Conservation (phyloP, 2,797 vertebrate genomes). For the Pteronotus mesoamericanus region DNA sequence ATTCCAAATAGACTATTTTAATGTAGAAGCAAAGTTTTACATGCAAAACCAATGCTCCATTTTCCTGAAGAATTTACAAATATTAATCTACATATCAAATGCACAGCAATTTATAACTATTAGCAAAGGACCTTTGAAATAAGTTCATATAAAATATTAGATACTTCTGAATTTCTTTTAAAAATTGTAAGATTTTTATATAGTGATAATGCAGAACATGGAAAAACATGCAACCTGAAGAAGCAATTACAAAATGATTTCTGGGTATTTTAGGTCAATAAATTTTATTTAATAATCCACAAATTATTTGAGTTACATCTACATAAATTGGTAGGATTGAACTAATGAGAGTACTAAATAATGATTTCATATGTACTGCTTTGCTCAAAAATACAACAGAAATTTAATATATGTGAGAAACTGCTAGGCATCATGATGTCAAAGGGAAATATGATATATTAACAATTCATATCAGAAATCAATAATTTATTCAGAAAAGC, state of each 20-base stretch:
- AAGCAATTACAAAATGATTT: not conserved
- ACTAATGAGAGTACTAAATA: not conserved
- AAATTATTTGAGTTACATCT: not conserved
- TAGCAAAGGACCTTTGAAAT: not conserved
- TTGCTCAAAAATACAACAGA: not conserved
- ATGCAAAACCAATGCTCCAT: not conserved
- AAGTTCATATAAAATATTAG: not conserved
- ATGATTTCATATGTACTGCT: not conserved
- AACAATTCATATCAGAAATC: not conserved
- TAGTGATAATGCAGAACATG: not conserved
- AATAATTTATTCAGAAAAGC: not conserved
- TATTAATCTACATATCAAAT: not conserved
- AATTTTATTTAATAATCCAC: not conserved
- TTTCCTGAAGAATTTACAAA: not conserved
- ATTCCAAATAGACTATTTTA: not conserved
- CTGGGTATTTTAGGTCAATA: not conserved
- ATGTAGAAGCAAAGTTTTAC: not conserved
- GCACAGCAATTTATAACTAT: not conserved
- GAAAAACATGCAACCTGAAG: not conserved
- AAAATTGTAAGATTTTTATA: not conserved
- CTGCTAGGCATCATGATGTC: not conserved
- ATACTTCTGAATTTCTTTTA: not conserved
- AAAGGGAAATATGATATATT: not conserved
- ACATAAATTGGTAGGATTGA: not conserved
- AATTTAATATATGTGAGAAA: not conserved